phyloP scores from a whole-genome alignment of 1,140 invertebrate genomes.

The Chlorops oryzae region DNA sequence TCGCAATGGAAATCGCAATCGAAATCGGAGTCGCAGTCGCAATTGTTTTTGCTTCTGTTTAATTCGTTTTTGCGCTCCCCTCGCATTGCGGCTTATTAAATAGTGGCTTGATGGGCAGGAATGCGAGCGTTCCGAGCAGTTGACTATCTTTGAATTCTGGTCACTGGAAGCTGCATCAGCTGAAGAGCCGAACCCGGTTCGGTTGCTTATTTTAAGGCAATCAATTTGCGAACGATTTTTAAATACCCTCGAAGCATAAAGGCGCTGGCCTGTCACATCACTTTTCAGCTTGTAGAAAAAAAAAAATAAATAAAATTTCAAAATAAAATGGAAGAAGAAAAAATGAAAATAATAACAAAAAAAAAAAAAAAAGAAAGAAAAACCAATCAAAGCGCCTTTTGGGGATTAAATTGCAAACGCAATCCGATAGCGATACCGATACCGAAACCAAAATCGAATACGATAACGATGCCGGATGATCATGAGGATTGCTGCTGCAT shows the following conservation, averaged over 20 bases:
- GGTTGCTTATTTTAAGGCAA: slow-evolving; percentile 4
- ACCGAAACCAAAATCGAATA: too few relatives aligned
- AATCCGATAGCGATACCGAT: neutral
- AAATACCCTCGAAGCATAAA: slow-evolving; percentile 9
- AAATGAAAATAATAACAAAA: slow-evolving; percentile 1
- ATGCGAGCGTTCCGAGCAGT: too few relatives aligned
- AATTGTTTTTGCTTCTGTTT: too few relatives aligned
- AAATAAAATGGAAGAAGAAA: neutral
- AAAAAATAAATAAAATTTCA: neutral
- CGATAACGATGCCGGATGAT: too few relatives aligned
- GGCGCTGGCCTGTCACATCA: neutral
- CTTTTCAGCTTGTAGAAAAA: slow-evolving; percentile 3
- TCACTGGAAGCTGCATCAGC: neutral
- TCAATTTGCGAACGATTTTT: slow-evolving; percentile 12
- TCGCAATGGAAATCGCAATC: too few relatives aligned
- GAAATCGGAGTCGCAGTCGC: too few relatives aligned
- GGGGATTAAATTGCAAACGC: slow-evolving; percentile 15
- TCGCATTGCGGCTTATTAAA: too few relatives aligned
- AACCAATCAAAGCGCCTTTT: slow-evolving; percentile 12
- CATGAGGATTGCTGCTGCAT: too few relatives aligned
- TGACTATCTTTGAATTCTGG: too few relatives aligned
- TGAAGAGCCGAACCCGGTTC: neutral
- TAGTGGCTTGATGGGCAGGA: too few relatives aligned
- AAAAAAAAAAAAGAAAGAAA: slow-evolving; percentile 3
- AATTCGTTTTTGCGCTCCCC: too few relatives aligned